These are phyloP conservation scores for Acyrthosiphon pisum DNA, from an alignment of 1,140 invertebrate species.

Conservation along the genomic window DNA sequence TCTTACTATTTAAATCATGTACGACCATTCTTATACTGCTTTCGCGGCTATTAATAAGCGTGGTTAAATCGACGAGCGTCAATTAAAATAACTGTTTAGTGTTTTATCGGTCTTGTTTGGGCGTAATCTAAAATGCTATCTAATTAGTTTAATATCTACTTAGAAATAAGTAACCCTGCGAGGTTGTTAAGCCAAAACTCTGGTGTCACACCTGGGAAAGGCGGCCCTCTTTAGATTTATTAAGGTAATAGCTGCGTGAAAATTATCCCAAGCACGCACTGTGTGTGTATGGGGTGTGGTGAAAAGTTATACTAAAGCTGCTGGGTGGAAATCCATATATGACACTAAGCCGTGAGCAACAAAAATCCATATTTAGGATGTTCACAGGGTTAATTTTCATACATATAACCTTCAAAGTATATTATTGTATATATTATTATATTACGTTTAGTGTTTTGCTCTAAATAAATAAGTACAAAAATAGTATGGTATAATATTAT, in stretches of 20 bases:
- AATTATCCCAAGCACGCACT: conserved; percentile 35
- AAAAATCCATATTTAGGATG: conserved; percentile 31
- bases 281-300: background rate
- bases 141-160: conserved; percentile 34
- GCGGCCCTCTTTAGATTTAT: conserved; percentile 31
- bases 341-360: background rate
- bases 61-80: background rate
- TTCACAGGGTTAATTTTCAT: background rate
- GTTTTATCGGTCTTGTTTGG: background rate
- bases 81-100: conserved; percentile 15
- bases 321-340: background rate
- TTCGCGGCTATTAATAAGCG: background rate
- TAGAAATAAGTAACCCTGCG: background rate
- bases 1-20: background rate
- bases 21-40: background rate
- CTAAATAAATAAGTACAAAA: background rate
- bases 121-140: background rate
- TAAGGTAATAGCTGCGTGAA: conserved; percentile 21
- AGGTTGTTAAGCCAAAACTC: conserved; percentile 16
- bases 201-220: background rate
- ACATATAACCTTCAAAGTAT: background rate
- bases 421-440: no score
- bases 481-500: background rate
- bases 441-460: background rate
- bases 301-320: conserved; percentile 28